phyloP scores from a whole-genome alignment of 2,797 vertebrate genomes.

The Poecile montanus region DNA sequence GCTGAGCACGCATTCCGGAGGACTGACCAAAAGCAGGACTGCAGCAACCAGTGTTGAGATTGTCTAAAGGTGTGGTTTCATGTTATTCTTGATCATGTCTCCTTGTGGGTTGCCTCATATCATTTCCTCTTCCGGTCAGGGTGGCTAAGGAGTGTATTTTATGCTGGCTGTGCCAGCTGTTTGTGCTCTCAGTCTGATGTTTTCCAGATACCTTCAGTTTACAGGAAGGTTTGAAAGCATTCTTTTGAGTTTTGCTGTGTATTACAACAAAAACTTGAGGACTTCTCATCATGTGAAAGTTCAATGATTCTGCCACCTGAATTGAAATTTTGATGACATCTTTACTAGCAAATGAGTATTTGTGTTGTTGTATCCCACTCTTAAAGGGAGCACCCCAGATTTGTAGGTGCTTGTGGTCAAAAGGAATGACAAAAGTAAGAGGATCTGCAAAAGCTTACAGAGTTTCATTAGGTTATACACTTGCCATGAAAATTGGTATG shows the following conservation, averaged over 20 bases:
- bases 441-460: background rate
- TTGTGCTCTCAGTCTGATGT: background rate
- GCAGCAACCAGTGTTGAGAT: background rate
- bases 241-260: background rate
- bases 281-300: background rate
- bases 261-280: background rate
- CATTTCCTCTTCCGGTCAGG: background rate
- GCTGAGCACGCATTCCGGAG: accelerated
- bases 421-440: background rate
- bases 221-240: background rate
- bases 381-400: background rate
- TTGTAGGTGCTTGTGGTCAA: accelerated
- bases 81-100: slow-evolving; percentile 31
- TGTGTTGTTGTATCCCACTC: background rate
- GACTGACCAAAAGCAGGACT: background rate
- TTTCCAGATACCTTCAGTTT: background rate
- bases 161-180: background rate
- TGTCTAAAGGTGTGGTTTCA: slow-evolving; percentile 24
- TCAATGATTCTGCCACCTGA: background rate
- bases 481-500: background rate
- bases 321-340: background rate
- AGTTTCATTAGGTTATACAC: background rate
- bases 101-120: background rate
- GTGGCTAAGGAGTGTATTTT: background rate
- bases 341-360: background rate